Conservation (phyloP, 2,888 invertebrate genomes). For the Rotaria macrura region DNA sequence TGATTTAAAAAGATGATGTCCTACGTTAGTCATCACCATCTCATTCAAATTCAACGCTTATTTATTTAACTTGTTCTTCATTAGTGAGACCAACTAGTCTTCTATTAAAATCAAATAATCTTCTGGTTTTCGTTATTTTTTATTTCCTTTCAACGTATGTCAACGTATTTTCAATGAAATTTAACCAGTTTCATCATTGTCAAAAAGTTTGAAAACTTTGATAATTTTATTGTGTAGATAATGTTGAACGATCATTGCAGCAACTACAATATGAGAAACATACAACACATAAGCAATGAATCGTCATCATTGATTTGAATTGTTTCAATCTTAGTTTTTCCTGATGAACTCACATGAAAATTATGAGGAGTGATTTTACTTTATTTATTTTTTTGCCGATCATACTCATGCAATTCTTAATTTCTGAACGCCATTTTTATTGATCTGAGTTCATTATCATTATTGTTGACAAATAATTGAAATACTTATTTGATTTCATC, state of each 20-base stretch:
- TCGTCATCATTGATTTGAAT: too few relatives aligned
- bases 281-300: too few relatives aligned
- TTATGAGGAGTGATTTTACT: constrained; percentile 48
- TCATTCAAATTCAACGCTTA: constrained; percentile 50
- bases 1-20: constrained; percentile 35
- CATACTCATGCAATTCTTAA: constrained; percentile 47
- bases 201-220: constrained; percentile 50
- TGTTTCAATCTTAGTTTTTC: constrained; percentile 18
- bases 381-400: constrained; percentile 44
- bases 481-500: constrained; percentile 50
- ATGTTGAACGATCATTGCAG: constrained; percentile 37
- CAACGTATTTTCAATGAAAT: constrained; percentile 48
- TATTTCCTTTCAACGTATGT: constrained; percentile 40
- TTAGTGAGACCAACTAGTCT: constrained; percentile 49
- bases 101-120: constrained; percentile 37
- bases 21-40: constrained; percentile 50
- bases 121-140: neutral
- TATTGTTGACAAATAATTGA: constrained; percentile 50
- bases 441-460: constrained; percentile 47
- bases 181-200: constrained; percentile 49
- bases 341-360: constrained; percentile 50
- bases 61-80: constrained; percentile 48
- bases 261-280: too few relatives aligned
- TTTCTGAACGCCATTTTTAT: constrained; percentile 48
- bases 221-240: constrained; percentile 49